Percentiles rank a stretch among this genome's conserved stretches.
Conservation (phyloP, 2,888 invertebrate genomes). For the Cordilura impudica region DNA sequence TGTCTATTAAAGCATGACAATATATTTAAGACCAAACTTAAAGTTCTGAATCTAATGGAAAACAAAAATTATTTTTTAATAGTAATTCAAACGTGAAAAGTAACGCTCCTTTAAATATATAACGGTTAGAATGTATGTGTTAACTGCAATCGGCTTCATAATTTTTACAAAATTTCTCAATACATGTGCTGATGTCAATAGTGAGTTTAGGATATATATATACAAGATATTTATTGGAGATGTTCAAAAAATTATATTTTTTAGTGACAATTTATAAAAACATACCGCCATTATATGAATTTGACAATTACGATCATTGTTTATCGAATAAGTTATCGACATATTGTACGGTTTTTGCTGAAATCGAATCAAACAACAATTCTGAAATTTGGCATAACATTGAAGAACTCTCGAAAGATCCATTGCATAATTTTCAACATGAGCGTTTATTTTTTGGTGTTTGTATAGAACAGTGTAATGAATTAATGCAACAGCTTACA, state of each 20-base stretch:
- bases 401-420: conserved; percentile 23
- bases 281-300: conserved; percentile 38
- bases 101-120: neutral
- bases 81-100: neutral
- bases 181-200: conserved; percentile 9
- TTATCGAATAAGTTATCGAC: neutral
- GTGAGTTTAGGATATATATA: no score
- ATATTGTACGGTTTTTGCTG: conserved; percentile 49
- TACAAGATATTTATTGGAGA: no score
- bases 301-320: conserved; percentile 50
- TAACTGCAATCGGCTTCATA: neutral
- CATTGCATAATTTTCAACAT: conserved; percentile 34
- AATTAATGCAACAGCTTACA: neutral
- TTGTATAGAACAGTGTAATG: conserved; percentile 36
- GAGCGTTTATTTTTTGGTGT: conserved; percentile 48
- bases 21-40: conserved; percentile 11
- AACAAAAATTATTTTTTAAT: conserved; percentile 4
- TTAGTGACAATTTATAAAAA: conserved; percentile 29
- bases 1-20: conserved; percentile 35
- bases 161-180: neutral
- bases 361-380: conserved; percentile 39
- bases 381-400: conserved; percentile 32
- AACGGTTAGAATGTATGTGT: conserved; percentile 18
- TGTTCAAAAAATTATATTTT: no score
- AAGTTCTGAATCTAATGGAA: neutral